These are phyloP conservation scores for Hylaeus volcanicus DNA, from an alignment of 1,140 invertebrate species.

Conservation along the genomic window DNA sequence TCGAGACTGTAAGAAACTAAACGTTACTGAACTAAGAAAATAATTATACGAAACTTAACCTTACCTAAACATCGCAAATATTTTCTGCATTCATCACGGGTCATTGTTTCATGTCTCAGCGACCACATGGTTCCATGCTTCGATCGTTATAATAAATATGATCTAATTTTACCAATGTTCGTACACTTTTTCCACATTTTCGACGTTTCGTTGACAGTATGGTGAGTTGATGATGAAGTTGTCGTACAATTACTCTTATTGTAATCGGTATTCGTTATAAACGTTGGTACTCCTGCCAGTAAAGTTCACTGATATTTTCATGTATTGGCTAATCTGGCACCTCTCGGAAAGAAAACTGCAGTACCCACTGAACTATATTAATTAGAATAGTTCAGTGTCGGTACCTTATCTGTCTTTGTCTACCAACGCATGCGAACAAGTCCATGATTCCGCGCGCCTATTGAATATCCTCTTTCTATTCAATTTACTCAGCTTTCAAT, in stretches of 20 bases:
- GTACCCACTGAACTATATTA: too few relatives aligned
- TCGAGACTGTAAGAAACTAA: conserved; percentile 1
- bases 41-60: conserved; percentile 70
- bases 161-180: conserved; percentile 27
- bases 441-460: too few relatives aligned
- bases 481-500: too few relatives aligned
- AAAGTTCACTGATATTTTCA: background rate
- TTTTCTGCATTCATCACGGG: conserved; percentile 91
- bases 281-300: conserved; percentile 15
- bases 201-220: conserved; percentile 71
- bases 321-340: background rate
- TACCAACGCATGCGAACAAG: too few relatives aligned
- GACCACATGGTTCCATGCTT: conserved; percentile 84
- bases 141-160: conserved; percentile 31
- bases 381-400: too few relatives aligned
- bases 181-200: conserved; percentile 63
- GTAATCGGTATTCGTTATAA: conserved; percentile 11
- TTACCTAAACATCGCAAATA: conserved; percentile 91
- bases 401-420: too few relatives aligned
- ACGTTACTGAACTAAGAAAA: conserved; percentile 28
- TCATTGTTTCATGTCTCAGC: conserved; percentile 85
- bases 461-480: too few relatives aligned
- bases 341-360: too few relatives aligned
- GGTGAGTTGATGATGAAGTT: conserved; percentile 70
- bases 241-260: conserved; percentile 43